Base-by-base conservation (phyloP, 2,113 vertebrate species). In the Empidonax traillii region DNA sequence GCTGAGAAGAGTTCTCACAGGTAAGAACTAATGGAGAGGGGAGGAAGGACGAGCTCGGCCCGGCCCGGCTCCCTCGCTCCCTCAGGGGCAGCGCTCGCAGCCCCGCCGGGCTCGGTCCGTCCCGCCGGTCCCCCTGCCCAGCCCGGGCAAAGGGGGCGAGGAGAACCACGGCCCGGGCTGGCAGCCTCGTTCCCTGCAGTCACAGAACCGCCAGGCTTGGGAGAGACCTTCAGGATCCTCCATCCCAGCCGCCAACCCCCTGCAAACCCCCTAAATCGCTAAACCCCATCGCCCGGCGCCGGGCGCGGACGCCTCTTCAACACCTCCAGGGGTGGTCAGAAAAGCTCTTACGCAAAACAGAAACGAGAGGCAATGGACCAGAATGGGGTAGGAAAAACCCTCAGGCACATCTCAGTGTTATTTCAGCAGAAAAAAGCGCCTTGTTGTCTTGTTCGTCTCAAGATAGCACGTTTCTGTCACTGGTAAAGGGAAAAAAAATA, bases 111-210 rank as follows among this genome's bases (percentile, higher is more conserved):
- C 35, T 18, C 25, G 25, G 31, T 31, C 28, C 12, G 20, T 9
- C 9, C n/a, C 65, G 44, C 20, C 21, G 8, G 14, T 23, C 49
- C 14, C 24, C 8, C 33, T 22, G 51, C 44, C 46, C 52, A 6
- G 44, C 20, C 12, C 25, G 33, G 58, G 41, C n/a, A 6, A 4
- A 25, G 53, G 17, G 19, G 7, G 31, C 10, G 30, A 35, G 25
- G 7, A 61, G 41, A 23, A 52, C 8, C 19, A 2, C 9, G 7
- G 5, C 28, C 37, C 8, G 14, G 20, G 33, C 23, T 4, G 30
- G 27, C 37, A 13, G 3, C 35, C 19, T 41, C 25, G 1, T 14
- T 33, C n/a, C 17, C 1, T 7, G 2, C 16, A 31, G 11, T 27
- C 49, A 12, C 3, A 6, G 41, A 55, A 14, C 18, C 27, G 25